Evolutionary conservation across 2,888 invertebrate genomes (phyloP), one percentile per base, ranked within the genome.

Genomic region (Synergus laeviventris): DNA sequence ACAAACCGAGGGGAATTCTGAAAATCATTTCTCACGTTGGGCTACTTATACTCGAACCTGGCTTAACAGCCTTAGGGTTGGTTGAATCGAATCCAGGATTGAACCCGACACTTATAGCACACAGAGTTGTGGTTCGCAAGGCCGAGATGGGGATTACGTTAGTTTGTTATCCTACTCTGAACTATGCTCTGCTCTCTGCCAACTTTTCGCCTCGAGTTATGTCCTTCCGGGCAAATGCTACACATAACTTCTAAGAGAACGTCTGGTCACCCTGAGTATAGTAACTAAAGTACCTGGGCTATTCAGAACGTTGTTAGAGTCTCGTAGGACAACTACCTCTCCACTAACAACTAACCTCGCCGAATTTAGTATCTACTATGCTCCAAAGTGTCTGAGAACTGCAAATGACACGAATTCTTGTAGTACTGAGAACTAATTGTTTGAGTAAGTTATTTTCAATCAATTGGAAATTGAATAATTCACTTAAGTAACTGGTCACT

Each of bases 131-230:
- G 49, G 70, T 49, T 31, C 49, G 45, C 70, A 70, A 42, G 49
- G 49, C 18, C 31, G 49, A 70, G 24, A 66, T 24, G 42, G 70
- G n/a, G 70, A 70, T 70, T 49, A 49, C 70, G 70, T 54, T 64
- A 64, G 64, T 64, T 70, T 11, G 49, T 49, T 76, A 73, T 76
- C 73, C 66, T 16, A 73, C 61, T 73, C n/a, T 73, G 73, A 76
- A 76, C 73, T 76, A 54, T 74, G 24, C 74, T 62, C 73, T 73
- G 39, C 61, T 81, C 85, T 82, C 84, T 83, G 83, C 84, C 81
- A 86, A 86, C 86, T 86, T 86, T 84, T 75, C 80, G 75, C 81
- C 59, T 70, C 76, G 83, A 85, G 84, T 86, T 85, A 86, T 86
- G 84, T 84, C 84, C 83, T 84, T 79, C 78, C 81, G 81, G 83